Percentiles rank a stretch among this genome's conserved stretches.
These are phyloP conservation scores for Drosophila flavopinicola DNA, from an alignment of 2,888 invertebrate species.

Conservation along the genomic window DNA sequence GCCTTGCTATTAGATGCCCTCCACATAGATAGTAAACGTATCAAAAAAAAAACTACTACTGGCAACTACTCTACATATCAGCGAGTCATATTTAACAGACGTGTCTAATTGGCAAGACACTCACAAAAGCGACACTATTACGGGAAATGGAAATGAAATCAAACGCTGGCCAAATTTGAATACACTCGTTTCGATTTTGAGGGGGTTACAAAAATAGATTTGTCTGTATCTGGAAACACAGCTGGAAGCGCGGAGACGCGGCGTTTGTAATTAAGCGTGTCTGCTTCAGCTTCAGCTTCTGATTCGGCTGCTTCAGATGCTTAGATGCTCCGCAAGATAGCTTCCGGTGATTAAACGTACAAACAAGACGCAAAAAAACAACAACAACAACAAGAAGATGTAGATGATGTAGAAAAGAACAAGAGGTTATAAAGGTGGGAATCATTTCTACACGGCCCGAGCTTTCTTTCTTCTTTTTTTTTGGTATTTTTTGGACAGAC, in stretches of 20 bases:
- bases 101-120: constrained; percentile 65
- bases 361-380: constrained; percentile 45
- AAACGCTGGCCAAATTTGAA: constrained; percentile 58
- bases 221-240: constrained; percentile 45
- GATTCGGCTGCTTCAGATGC: constrained; percentile 27
- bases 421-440: constrained; percentile 69
- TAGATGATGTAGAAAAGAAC: constrained; percentile 32
- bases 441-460: constrained; percentile 54
- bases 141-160: constrained; percentile 52
- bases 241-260: constrained; percentile 50
- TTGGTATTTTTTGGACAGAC: constrained; percentile 13
- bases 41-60: too few relatives aligned
- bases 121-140: constrained; percentile 24
- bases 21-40: constrained; percentile 5
- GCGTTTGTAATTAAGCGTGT: constrained; percentile 67
- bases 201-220: constrained; percentile 51
- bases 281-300: constrained; percentile 35
- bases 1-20: not conserved
- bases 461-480: constrained; percentile 48
- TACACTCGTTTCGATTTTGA: constrained; percentile 26
- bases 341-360: constrained; percentile 75
- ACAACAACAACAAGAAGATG: constrained; percentile 21
- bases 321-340: constrained; percentile 52
- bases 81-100: constrained; percentile 45
- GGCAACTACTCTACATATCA: constrained; percentile 21